Percentiles rank a stretch among this genome's conserved stretches.
These are phyloP conservation scores for Agrotis ipsilon DNA, from an alignment of 2,888 invertebrate genomes.

Conservation along the genomic window DNA sequence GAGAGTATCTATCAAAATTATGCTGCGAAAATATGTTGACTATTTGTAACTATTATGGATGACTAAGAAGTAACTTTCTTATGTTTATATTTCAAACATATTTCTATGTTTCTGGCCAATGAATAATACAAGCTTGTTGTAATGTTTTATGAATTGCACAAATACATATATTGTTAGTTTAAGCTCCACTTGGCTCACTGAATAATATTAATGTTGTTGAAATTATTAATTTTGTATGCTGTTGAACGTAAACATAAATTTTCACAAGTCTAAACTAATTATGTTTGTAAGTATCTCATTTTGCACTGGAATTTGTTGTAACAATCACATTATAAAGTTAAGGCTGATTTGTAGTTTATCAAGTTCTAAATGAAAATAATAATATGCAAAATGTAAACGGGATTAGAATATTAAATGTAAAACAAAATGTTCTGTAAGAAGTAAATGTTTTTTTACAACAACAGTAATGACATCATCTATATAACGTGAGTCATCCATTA, in stretches of 20 bases:
- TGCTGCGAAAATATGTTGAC: conserved; percentile 12
- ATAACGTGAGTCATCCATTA: conserved; percentile 19
- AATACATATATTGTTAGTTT: conserved; percentile 4
- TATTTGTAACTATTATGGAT: conserved; percentile 9
- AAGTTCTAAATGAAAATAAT: neutral
- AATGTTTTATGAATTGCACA: neutral
- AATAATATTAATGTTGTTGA: conserved; percentile 1
- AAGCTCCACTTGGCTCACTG: neutral
- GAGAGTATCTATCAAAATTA: conserved; percentile 29
- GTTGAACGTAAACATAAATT: too few relatives aligned
- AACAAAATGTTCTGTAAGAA: conserved; percentile 39
- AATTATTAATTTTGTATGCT: neutral
- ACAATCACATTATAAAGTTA: conserved; percentile 15
- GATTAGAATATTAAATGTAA: conserved; percentile 6
- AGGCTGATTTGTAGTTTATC: conserved; percentile 34
- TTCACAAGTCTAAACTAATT: too few relatives aligned
- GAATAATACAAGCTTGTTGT: neutral
- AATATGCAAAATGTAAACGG: conserved; percentile 4
- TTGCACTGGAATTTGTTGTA: conserved; percentile 25
- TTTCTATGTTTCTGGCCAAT: neutral
- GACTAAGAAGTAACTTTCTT: neutral
- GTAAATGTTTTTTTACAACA: conserved; percentile 39
- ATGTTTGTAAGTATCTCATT: neutral
- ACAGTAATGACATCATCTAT: conserved; percentile 10
- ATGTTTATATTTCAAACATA: neutral